Base-by-base conservation (phyloP, 2,888 invertebrate species). In the Hyppa rectilinea region DNA sequence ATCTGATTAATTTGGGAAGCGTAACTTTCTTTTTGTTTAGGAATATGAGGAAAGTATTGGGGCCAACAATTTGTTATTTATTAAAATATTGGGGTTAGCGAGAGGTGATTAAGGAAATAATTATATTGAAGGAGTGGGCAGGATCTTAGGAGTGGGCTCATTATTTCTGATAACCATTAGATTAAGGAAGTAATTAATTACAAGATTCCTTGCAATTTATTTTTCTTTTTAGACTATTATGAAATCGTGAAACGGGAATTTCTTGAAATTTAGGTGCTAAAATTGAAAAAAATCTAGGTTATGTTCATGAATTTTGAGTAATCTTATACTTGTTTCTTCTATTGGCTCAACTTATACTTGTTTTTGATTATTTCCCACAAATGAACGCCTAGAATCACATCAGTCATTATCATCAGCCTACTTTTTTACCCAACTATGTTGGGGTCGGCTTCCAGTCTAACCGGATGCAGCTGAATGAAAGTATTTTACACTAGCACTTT, bases 31-130 rank as follows among this genome's bases (percentile, higher is more conserved):
- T 63, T n/a, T 31, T 34, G 43, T 71, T 53, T 34, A 4, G 3
- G 12, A 2, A 40, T 58, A 58, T 29, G 26, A 50, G 50, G 60
- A 43, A 61, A 52, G 40, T 71, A 31, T 36, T 17, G 23, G 29
- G 5, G 36, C 4, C 20, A 61, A 14, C 26, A 45, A 12, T 36
- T 47, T 49, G 45, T 55, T 67, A 45, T 56, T 56, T 45, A 62
- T 59, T 52, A 66, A 56, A 56, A 60, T 78, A 64, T 73, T 60
- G 20, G 29, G 43, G 59, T 59, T 17, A 12, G 43, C 43, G 20
- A 31, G 31, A 26, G 29, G 38, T 62, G 29, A 55, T 61, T 65
- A 65, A 56, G 53, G 55, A 40, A 56, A 45, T 52, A 68, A 52
- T 78, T 68, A 38, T 34, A 34, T 52, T 10, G 17, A 38, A n/a